Evolutionary conservation across 2,113 vertebrate genomes (phyloP).

Genomic region (Dasyurus viverrinus): DNA sequence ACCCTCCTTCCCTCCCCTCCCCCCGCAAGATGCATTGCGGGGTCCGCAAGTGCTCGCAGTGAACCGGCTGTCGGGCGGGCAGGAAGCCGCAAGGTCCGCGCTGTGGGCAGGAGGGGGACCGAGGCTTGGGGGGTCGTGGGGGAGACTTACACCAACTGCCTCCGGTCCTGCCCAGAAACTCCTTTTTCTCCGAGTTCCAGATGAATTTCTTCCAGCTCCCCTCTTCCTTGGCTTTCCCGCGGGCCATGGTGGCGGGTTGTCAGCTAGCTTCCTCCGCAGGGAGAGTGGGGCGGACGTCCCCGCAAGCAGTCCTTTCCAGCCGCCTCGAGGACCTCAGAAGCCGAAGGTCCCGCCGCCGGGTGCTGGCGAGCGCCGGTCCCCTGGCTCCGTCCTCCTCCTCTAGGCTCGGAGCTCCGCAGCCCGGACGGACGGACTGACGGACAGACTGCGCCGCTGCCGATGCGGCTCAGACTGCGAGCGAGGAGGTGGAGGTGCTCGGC

Average conservation of each 20-base stretch:
- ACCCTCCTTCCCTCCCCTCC: not conserved
- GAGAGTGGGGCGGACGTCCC: slow-evolving; percentile 51
- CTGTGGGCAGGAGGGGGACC: not conserved
- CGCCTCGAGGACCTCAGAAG: not conserved
- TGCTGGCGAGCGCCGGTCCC: not conserved
- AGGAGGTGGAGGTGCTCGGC: slow-evolving; percentile 48
- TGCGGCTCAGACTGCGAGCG: slow-evolving; percentile 69
- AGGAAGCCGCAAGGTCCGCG: slow-evolving; percentile 6
- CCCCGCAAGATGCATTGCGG: not conserved
- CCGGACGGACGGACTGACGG: slow-evolving; percentile 8
- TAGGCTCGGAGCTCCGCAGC: slow-evolving; percentile 35
- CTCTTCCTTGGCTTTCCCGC: slow-evolving; percentile 89
- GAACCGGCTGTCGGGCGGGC: not conserved
- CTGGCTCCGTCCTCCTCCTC: slow-evolving; percentile 27
- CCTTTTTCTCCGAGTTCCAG: slow-evolving; percentile 94
- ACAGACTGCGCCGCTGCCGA: slow-evolving; percentile 57
- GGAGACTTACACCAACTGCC: slow-evolving; percentile 92
- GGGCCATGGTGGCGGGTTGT: slow-evolving; percentile 84
- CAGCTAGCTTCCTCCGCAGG: slow-evolving; percentile 38
- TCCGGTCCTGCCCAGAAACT: slow-evolving; percentile 93
- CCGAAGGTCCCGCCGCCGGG: not conserved
- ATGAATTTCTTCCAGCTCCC: slow-evolving; percentile 93
- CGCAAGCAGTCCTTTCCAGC: slow-evolving; percentile 32
- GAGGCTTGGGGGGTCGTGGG: no score
- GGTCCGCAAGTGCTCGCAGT: not conserved